These are phyloP conservation scores for Ariopsis seemanni DNA, from an alignment of 2,113 vertebrate genomes.

Conservation along the genomic window DNA sequence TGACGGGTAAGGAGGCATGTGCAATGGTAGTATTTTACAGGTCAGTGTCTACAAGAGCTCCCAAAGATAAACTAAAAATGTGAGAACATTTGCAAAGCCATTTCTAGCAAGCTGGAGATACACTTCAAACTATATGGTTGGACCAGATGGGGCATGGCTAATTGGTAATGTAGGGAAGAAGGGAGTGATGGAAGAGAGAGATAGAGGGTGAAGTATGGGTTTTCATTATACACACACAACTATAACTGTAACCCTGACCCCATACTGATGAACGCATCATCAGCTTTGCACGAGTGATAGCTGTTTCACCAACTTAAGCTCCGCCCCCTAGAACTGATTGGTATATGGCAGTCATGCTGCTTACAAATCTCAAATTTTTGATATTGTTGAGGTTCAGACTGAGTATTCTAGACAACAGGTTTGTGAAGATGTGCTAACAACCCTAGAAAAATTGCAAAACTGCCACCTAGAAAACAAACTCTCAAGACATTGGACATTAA, in stretches of 20 bases:
- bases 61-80: neutral
- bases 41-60: neutral
- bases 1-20: neutral
- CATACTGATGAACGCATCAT: neutral
- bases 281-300: neutral
- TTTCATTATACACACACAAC: neutral
- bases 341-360: neutral
- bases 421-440: neutral
- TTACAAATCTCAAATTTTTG: neutral
- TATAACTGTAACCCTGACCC: neutral
- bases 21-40: neutral
- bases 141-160: neutral
- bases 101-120: neutral
- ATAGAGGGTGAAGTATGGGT: neutral
- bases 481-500: neutral
- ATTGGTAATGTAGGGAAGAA: neutral
- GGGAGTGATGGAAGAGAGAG: neutral
- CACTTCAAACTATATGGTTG: neutral
- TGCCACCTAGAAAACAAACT: neutral
- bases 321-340: neutral
- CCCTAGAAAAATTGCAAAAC: neutral
- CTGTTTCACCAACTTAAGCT: neutral
- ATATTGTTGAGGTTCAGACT: neutral
- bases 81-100: neutral
- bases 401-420: neutral